phyloP scores from a whole-genome alignment of 2,888 invertebrate species.

The Xanthostigma xanthostigma region DNA sequence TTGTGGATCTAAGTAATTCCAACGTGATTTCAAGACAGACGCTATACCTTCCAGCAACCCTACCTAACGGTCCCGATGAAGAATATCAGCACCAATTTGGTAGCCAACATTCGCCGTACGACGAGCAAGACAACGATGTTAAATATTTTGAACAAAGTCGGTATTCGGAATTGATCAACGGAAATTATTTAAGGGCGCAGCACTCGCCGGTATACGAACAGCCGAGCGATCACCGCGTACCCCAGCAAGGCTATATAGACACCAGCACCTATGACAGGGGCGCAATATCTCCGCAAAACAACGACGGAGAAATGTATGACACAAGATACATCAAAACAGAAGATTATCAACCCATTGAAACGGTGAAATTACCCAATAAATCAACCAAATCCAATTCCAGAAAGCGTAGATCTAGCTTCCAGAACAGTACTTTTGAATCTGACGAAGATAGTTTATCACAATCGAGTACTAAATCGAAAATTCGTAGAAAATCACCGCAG shows the following conservation, averaged over 20 bases:
- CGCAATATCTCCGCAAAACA: background rate
- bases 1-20: slow-evolving; percentile 29
- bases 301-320: background rate
- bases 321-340: background rate
- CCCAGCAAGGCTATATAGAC: background rate
- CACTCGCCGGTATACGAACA: background rate
- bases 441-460: slow-evolving; percentile 27
- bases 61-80: slow-evolving; percentile 8
- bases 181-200: background rate
- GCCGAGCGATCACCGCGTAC: background rate
- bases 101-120: background rate
- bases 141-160: slow-evolving; percentile 3
- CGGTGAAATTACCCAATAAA: background rate
- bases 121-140: slow-evolving; percentile 1
- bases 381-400: background rate
- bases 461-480: slow-evolving; percentile 25
- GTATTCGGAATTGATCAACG: background rate
- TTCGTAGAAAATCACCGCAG: slow-evolving; percentile 45
- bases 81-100: background rate
- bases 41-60: slow-evolving; percentile 10
- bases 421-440: slow-evolving; percentile 17
- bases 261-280: background rate
- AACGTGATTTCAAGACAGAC: slow-evolving; percentile 10
- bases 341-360: background rate
- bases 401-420: slow-evolving; percentile 8